Base-by-base conservation (phyloP, 2,797 vertebrate species). In the Microchirus variegatus region DNA sequence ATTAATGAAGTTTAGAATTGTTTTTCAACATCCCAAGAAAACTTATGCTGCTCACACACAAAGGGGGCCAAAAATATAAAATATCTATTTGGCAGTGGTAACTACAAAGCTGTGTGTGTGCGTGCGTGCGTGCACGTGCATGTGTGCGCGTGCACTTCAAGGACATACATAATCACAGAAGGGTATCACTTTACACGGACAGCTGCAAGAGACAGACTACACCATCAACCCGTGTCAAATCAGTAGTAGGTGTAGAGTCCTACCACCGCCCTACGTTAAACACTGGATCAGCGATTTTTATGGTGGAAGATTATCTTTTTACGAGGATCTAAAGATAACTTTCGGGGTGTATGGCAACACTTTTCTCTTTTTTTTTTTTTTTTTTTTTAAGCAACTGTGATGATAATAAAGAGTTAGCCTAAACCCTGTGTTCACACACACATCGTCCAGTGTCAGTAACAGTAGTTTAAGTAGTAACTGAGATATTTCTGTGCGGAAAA, bases 101-200 rank as follows among this genome's bases (percentile, higher is more conserved):
- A 31, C 31, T 31, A 31, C 31, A 31, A 31, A 31, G 31, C 31
- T 31, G 5, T 31, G 31, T 8, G 35, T 40, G 37, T 18, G 50
- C 15, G 36, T 52, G 41, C 50, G 67, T 54, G 57, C 69, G 65
- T 67, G 51, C 31, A 22, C 50, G 37, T 43, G 50, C 51, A 11
- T 35, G 10, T 22, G 43, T 44, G 43, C 12, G 43, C 26, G 37
- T 17, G 22, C 72, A 67, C 76, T 63, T 86, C 78, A 88, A 88
- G 87, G 88, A 73, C 88, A 83, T 65, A 31, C 63, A 42, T 77
- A 78, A 83, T 88, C 78, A 75, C 59, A 22, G 55, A 54, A 35
- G 54, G 41, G 63, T 77, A 82, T 89, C 87, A 73, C 72, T 87
- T 90, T 87, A 88, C 89, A 83, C 35, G 49, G 77, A 82, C 87